Evolutionary conservation across 2,888 invertebrate genomes (phyloP).

Genomic region (Seira sanloemensis): DNA sequence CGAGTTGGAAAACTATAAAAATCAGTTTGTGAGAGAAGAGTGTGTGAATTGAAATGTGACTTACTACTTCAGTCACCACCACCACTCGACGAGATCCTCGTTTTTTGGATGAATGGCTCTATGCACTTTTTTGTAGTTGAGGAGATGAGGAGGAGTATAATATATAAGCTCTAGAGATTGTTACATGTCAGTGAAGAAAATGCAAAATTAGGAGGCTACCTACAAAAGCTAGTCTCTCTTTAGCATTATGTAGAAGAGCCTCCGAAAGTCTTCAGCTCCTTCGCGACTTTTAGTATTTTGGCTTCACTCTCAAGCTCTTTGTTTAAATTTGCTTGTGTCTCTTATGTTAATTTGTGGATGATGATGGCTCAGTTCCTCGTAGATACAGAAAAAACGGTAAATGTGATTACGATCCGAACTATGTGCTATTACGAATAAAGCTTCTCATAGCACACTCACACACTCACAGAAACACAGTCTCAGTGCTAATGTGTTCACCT

Average conservation of each 20-base stretch:
- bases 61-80: not conserved
- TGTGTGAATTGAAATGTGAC: not conserved
- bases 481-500: not conserved
- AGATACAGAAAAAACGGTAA: not conserved
- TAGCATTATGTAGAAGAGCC: too few relatives aligned
- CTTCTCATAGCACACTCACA: too few relatives aligned
- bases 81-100: too few relatives aligned
- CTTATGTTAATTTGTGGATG: slow-evolving; percentile 14
- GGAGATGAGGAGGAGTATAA: not conserved
- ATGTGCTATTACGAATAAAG: too few relatives aligned
- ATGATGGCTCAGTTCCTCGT: not conserved
- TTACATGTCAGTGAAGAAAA: not conserved
- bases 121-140: too few relatives aligned
- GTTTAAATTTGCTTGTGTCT: not conserved
- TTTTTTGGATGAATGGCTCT: too few relatives aligned
- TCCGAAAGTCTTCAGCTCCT: too few relatives aligned
- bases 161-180: too few relatives aligned
- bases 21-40: not conserved
- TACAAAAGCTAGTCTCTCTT: too few relatives aligned
- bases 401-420: not conserved
- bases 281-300: too few relatives aligned
- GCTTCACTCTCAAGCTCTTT: not conserved
- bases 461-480: not conserved
- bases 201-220: too few relatives aligned
- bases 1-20: not conserved